Evolutionary conservation across 2,888 invertebrate species (phyloP), one percentile per base, ranked within the genome.

Genomic region (Reticulitermes lucifugus): DNA sequence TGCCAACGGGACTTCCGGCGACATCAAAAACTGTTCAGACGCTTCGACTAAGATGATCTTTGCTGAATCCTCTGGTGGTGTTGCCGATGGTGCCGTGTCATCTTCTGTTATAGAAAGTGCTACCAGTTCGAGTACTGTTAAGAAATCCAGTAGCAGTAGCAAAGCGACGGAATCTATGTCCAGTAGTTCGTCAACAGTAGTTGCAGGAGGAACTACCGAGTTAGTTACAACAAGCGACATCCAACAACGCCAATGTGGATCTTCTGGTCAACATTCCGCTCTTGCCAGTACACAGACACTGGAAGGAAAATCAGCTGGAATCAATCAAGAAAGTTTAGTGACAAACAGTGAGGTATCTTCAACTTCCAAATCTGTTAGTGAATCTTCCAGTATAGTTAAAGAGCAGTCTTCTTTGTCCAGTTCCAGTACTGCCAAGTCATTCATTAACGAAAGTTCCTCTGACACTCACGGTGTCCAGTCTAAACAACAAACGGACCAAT

Each of bases 81-180:
- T 41, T n/a, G 14, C 51, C 18, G 59, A 77, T 77, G 83, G 83
- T 7, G 29, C 77, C 2, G 65, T 82, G n/a, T 46, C 51, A 18
- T 65, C 82, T 29, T 41, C 55, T 59, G 83, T 82, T 29, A 21
- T 25, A 10, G 85, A 85, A 85, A 77, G 82, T 29, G 59, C 41
- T 9, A 80, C 35, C 80, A 85, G 85, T 46, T 79, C 79, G 14
- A 60, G 46, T 22, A 70, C 83, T 14, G 25, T 60, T 29, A 83
- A 25, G 21, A 83, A 83, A 79, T 81, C 85, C 60, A 84, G 80
- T 71, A 85, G 80, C 70, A 83, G 60, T 29, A 84, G 60, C 0
- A 84, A 77, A 65, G n/a, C 35, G 6, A n/a, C 41, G 18, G 77
- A 84, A 21, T 77, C 84, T n/a, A 59, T 79, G 21, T 75, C 75